These are phyloP conservation scores for Enteromius mattozi DNA, from an alignment of 2,797 vertebrate genomes.

Conservation along the genomic window DNA sequence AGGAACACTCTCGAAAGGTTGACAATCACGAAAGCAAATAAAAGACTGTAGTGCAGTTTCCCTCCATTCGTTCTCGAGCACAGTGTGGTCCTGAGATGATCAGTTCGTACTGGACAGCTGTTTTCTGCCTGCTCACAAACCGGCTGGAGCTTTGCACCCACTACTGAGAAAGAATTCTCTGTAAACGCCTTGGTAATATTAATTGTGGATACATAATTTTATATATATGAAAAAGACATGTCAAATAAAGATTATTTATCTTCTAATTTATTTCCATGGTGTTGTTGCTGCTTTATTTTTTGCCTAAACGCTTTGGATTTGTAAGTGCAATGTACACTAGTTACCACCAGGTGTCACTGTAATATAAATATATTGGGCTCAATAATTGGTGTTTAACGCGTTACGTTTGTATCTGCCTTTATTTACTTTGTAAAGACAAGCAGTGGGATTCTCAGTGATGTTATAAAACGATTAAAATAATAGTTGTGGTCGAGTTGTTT, in stretches of 20 bases:
- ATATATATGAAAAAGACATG: conserved; percentile 81
- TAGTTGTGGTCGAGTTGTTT: not conserved
- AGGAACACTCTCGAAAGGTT: not conserved
- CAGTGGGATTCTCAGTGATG: not conserved
- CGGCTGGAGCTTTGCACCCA: conserved; percentile 76
- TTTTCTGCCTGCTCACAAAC: conserved; percentile 49
- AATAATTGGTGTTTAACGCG: not conserved
- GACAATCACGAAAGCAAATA: conserved; percentile 19
- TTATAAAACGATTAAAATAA: not conserved
- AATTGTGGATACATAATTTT: conserved; percentile 84
- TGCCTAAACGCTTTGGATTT: not conserved
- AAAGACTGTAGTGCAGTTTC: conserved; percentile 17
- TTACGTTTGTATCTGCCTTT: not conserved
- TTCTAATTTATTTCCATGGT: conserved; percentile 81
- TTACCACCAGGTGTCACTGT: conserved; percentile 52
- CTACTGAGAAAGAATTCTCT: conserved; percentile 78
- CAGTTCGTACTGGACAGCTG: conserved; percentile 41
- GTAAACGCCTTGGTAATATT: conserved; percentile 84
- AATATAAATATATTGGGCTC: not conserved
- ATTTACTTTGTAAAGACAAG: not conserved
- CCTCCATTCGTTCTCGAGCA: conserved; percentile 10
- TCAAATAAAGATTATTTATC: conserved; percentile 88
- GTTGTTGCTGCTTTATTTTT: conserved; percentile 40
- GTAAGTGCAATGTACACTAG: not conserved
- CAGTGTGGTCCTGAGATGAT: conserved; percentile 34